Conservation (phyloP, 2,113 vertebrate genomes). For the Geothlypis trichas region DNA sequence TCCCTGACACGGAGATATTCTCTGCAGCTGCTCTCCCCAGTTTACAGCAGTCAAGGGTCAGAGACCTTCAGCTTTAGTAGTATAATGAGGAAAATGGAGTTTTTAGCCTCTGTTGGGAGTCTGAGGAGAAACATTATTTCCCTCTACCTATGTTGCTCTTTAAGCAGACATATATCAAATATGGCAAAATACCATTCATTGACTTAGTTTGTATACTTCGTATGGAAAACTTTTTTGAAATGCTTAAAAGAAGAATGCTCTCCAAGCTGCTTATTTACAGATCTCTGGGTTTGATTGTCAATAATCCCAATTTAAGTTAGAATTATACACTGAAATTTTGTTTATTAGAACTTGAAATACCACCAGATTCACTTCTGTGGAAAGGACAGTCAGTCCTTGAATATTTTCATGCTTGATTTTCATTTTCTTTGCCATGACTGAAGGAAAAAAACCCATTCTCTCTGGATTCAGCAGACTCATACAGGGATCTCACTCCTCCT, state of each 20-base stretch:
- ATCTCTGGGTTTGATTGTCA: background rate
- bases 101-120: background rate
- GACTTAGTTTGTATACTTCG: background rate
- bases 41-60: background rate
- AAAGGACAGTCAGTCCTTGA: background rate
- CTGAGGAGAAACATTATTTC: background rate
- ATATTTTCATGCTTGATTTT: slow-evolving; percentile 17
- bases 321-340: background rate
- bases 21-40: background rate
- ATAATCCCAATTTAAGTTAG: background rate
- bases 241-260: background rate
- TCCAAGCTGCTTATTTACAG: background rate
- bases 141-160: background rate
- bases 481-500: background rate
- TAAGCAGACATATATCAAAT: background rate
- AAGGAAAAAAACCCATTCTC: background rate
- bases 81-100: background rate
- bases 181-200: background rate
- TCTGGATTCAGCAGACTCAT: background rate
- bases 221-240: background rate
- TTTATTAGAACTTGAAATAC: background rate
- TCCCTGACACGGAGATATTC: background rate
- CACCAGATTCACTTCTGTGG: background rate
- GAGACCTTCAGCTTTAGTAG: background rate
- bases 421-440: background rate